phyloP scores from a whole-genome alignment of 1,140 invertebrate species.

The Conus ventricosus region DNA sequence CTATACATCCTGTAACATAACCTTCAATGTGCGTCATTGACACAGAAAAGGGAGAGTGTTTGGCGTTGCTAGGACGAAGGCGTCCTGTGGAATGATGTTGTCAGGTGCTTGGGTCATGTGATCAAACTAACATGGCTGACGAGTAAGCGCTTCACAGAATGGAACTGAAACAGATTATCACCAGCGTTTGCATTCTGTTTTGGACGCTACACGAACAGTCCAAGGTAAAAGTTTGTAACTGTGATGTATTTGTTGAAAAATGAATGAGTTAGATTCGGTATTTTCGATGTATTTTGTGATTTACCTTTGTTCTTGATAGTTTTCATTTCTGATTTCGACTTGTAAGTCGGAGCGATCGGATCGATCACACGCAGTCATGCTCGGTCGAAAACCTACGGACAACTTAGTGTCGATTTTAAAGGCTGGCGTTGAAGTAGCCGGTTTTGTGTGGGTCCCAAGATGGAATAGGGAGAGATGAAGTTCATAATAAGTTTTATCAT shows the following conservation, averaged over 20 bases:
- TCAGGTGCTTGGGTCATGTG: slow-evolving; percentile 54
- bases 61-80: slow-evolving; percentile 51
- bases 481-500: too few relatives aligned
- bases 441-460: too few relatives aligned
- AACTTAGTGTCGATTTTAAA: too few relatives aligned
- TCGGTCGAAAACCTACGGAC: too few relatives aligned
- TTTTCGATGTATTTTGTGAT: neutral
- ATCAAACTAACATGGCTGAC: slow-evolving; percentile 61
- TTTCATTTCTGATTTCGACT: neutral
- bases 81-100: slow-evolving; percentile 49
- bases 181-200: neutral
- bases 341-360: neutral
- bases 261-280: neutral
- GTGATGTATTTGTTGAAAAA: neutral
- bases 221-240: slow-evolving; percentile 6
- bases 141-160: slow-evolving; percentile 20
- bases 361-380: neutral
- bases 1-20: neutral
- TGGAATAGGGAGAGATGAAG: too few relatives aligned
- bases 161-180: slow-evolving; percentile 33
- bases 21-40: neutral
- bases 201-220: neutral
- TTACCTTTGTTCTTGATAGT: neutral
- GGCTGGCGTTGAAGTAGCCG: too few relatives aligned
- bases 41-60: slow-evolving; percentile 20